Percentiles rank a stretch among this genome's conserved stretches.
These are phyloP conservation scores for Porphyrio hochstetteri DNA, from an alignment of 2,113 vertebrate species.

Conservation along the genomic window DNA sequence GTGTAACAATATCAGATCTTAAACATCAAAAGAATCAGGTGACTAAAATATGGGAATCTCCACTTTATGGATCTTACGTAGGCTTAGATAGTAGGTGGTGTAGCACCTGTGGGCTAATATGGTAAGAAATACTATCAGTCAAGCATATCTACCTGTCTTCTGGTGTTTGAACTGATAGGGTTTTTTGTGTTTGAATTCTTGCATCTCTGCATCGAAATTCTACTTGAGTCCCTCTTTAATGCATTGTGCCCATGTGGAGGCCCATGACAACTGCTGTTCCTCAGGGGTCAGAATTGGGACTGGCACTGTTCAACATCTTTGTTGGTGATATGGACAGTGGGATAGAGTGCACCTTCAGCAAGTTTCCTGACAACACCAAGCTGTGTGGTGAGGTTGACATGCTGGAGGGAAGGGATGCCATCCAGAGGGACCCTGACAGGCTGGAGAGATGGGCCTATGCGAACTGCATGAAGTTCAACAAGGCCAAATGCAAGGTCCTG, in stretches of 20 bases:
- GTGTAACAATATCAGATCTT: not conserved
- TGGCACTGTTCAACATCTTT: too few species aligned
- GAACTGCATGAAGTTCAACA: too few species aligned
- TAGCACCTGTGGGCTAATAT: not conserved
- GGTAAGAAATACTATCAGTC: not conserved
- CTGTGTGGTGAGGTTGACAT: too few species aligned
- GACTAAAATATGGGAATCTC: not conserved
- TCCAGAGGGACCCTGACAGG: too few species aligned
- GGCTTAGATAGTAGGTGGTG: not conserved
- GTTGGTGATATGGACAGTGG: too few species aligned
- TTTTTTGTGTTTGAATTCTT: not conserved
- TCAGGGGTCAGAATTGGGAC: too few species aligned
- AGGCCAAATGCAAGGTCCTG: too few species aligned
- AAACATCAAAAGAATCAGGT: not conserved
- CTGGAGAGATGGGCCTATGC: too few species aligned
- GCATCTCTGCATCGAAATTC: not conserved
- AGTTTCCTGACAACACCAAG: too few species aligned
- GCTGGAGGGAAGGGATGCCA: too few species aligned
- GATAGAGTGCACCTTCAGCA: too few species aligned
- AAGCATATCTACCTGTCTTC: not conserved
- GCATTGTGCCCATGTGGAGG: not conserved
- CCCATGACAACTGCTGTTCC: too few species aligned
- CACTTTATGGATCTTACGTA: not conserved
- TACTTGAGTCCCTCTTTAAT: not conserved
- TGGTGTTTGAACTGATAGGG: not conserved